These are phyloP conservation scores for Lycocerus yunnanus DNA, from an alignment of 2,888 invertebrate species.

Conservation along the genomic window DNA sequence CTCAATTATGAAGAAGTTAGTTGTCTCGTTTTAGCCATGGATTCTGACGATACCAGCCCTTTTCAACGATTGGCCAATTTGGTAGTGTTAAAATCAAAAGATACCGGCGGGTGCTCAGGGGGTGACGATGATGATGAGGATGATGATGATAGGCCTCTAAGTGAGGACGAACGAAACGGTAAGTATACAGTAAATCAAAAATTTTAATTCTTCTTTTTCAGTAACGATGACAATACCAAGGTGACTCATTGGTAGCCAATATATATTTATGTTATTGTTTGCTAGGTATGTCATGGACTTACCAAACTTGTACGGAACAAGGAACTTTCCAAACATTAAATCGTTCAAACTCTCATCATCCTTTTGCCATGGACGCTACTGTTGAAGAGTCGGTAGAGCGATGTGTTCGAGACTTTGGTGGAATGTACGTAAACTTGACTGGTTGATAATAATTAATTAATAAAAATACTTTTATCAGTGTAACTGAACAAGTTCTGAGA, in stretches of 20 bases:
- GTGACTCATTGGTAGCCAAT: too few species aligned
- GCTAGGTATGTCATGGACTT: not conserved
- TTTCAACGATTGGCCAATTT: slow-evolving; percentile 13
- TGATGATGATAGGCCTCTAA: not conserved
- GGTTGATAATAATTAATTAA: too few species aligned
- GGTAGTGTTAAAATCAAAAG: slow-evolving; percentile 10
- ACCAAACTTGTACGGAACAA: slow-evolving; percentile 8
- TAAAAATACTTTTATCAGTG: not conserved
- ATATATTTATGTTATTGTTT: too few species aligned
- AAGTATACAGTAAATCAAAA: too few species aligned
- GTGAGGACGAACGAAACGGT: not conserved
- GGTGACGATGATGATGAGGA: not conserved
- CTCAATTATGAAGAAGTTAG: slow-evolving; percentile 10
- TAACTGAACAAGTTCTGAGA: not conserved
- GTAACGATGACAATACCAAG: too few species aligned
- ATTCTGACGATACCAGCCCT: not conserved
- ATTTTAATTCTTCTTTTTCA: too few species aligned
- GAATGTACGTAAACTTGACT: slow-evolving; percentile 7
- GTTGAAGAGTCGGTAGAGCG: slow-evolving; percentile 5
- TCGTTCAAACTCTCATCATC: slow-evolving; percentile 1
- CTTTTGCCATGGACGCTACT: not conserved
- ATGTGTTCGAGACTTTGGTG: slow-evolving; percentile 1
- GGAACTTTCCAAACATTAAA: slow-evolving; percentile 10
- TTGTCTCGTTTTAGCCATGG: slow-evolving; percentile 11
- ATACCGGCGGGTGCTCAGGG: not conserved